A percentile compares a stretch with the other conserved stretches of the same genome.
These are phyloP conservation scores for Triops longicaudatus DNA, from an alignment of 1,140 invertebrate species.

Conservation along the genomic window DNA sequence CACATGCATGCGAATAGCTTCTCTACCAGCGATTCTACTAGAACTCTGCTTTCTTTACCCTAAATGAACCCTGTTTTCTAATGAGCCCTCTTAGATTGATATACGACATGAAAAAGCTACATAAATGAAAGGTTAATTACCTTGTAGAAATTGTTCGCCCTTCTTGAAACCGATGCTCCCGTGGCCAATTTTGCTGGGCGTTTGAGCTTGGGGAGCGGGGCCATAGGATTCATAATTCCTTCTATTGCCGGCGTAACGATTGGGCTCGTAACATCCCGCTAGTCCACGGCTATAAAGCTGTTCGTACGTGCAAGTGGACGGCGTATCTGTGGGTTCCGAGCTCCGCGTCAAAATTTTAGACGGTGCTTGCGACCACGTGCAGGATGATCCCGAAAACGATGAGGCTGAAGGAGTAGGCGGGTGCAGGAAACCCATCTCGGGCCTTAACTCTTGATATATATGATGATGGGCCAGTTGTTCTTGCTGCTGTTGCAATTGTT, in stretches of 20 bases:
- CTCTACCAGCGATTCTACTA: too few relatives aligned
- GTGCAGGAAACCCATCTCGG: constrained; percentile 9
- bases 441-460: constrained; percentile 25
- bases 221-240: constrained; percentile 28
- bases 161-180: not conserved
- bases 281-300: constrained; percentile 26
- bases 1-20: too few relatives aligned
- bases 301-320: constrained; percentile 27
- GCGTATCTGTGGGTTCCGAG: constrained; percentile 16
- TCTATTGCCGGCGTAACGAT: constrained; percentile 22
- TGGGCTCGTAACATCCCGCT: constrained; percentile 27
- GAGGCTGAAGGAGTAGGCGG: constrained; percentile 23
- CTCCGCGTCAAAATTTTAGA: constrained; percentile 19
- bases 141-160: not conserved
- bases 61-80: too few relatives aligned
- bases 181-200: not conserved
- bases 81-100: too few relatives aligned
- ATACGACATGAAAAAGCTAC: too few relatives aligned
- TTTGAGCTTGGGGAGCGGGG: constrained; percentile 24
- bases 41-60: too few relatives aligned
- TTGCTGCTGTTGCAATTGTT: not conserved
- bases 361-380: constrained; percentile 18
- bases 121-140: not conserved
- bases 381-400: constrained; percentile 21
- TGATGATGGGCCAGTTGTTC: constrained; percentile 8